Base-by-base conservation (phyloP, 2,888 invertebrate genomes). In the Melanchra persicariae region DNA sequence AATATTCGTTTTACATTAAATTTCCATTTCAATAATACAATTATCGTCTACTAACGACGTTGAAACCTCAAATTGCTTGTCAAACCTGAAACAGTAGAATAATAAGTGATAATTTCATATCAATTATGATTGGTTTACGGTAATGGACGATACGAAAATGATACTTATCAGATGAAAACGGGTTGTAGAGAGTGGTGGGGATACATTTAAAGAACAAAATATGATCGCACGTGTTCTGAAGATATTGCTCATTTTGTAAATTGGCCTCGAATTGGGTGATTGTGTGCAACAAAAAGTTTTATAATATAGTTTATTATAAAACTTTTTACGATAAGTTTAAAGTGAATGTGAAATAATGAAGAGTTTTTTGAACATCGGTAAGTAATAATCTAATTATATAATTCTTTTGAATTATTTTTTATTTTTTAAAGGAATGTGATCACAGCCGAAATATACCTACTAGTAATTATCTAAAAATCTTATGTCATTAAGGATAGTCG, bases 181-280 rank as follows among this genome's bases (percentile, higher is more conserved):
- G 55, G 78, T 84, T 82, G 73, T 75, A 61, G n/a, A 54, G 61
- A 72, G 54, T 75, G 47, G 84, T 43, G 83, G 84, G 83, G 82
- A 77, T 75, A 43, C 61, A 52, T 61, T 75, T 63, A 61, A 62
- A 68, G 61, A 68, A 73, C 66, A 54, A 62, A 74, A 70, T 70
- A 61, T 71, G 55, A n/a, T 37, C 55, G 65, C 70, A 67, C 45
- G 51, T 79, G 62, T 55, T 76, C 58, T 63, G 22, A 71, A 77
- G 73, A 74, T 59, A 70, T 61, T 61, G 54, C 34, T 67, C 82
- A 85, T 78, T 81, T 73, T 66, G 61, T 66, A 40, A 78, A 80
- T 58, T 34, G 55, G 30, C 49, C 52, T 77, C 69, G 69, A 62
- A 64, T 72, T 89, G 68, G 52, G 64, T 83, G 79, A 68, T 62